Base-by-base conservation (phyloP, 2,113 vertebrate genomes). In the Thamnaconus septentrionalis region DNA sequence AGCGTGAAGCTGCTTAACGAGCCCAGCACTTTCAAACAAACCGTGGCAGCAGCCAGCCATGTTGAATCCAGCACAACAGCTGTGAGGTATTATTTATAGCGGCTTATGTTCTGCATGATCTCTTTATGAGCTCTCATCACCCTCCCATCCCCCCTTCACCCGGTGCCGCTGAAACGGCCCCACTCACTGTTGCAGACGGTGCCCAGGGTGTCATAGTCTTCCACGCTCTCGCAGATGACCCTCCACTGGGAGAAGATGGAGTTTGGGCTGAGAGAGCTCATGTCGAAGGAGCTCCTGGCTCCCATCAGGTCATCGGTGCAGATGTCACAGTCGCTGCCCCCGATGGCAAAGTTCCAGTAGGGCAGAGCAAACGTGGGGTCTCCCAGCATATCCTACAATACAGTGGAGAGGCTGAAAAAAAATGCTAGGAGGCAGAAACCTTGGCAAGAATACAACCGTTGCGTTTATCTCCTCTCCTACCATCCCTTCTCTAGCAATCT, bases 331-430 rank as follows among this genome's bases (percentile, higher is more conserved):
- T 89, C 81, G 1, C 91, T 96, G 79, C 91, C 93, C n/a, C 96
- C 96, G 5, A 93, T 96, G 56, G 96, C 96, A 80, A 99, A 98
- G 84, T 99, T 98, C 96, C 96, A 98, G 83, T 96, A 99, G 3
- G 96, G 96, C 31, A 99, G 91, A 52, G 94, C 94, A 53, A 99
- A 98, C 3, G 87, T 87, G 5, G 93, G 87, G 39, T 98, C 91
- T 4, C 89, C 91, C 31, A 98, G 78, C 94, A 98, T 95, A 55
- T 94, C 92, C 96, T 98, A 73, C 41, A 48, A 3, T 49, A 31
- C 18, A 31, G 18, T 31, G 18, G 18, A 31, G 18, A 6, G 2
- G 41, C 9, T 3, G 50, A 67, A 3, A 6, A 8, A 51, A 45
- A 7, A 48, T 47, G 0, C 6, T 47, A 47, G 46, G 46, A 18